phyloP scores from a whole-genome alignment of 2,113 vertebrate genomes.

The chimpanzee (Pan troglodytes) region NHGRI_mPanTro3-v2.1_pri NC_072416.2:9306501-9307000 shows the following conservation, averaged over 20 bases:
- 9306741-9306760: neutral
- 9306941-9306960: neutral
- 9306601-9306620: neutral
- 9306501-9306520: constrained; percentile 80
- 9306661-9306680: no score
- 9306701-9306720: rapidly evolving
- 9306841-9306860: rapidly evolving
- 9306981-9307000: neutral
- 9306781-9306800: neutral
- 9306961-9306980: rapidly evolving
- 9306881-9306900: neutral
- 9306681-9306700: neutral
- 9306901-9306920: rapidly evolving
- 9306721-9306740: rapidly evolving
- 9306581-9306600: neutral
- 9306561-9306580: constrained; percentile 40
- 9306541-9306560: constrained; percentile 73
- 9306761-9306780: neutral
- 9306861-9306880: neutral
- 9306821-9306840: no score
- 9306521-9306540: constrained; percentile 80
- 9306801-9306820: rapidly evolving
- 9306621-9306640: neutral
- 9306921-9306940: no score
- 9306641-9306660: no score